These are phyloP conservation scores for Nylanderia fulva DNA, from an alignment of 1,140 invertebrate genomes.

Conservation along the genomic window DNA sequence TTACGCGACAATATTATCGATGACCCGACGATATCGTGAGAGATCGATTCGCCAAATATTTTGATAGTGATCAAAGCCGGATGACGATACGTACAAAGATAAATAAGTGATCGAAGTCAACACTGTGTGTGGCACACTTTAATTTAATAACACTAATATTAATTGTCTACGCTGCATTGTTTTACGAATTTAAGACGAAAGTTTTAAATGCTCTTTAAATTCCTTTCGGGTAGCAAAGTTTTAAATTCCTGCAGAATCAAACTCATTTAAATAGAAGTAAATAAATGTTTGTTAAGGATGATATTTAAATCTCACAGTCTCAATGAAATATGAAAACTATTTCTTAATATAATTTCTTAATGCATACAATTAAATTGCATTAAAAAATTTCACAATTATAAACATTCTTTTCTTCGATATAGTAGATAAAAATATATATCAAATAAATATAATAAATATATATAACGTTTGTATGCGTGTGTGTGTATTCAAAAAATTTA, in stretches of 20 bases:
- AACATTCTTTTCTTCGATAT: not conserved
- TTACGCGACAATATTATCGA: constrained; percentile 9
- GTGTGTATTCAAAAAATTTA: too few species aligned
- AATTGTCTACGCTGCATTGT: not conserved
- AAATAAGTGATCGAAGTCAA: constrained; percentile 8
- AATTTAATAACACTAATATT: constrained; percentile 11
- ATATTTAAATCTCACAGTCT: not conserved
- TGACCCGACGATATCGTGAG: not conserved
- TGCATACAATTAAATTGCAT: not conserved
- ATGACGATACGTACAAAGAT: constrained; percentile 10
- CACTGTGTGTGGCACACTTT: not conserved
- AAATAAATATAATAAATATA: too few species aligned
- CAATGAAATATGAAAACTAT: not conserved
- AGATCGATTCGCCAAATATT: constrained; percentile 33
- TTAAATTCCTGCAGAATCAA: not conserved
- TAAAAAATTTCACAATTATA: not conserved
- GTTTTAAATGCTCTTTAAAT: not conserved
- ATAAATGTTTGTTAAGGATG: not conserved
- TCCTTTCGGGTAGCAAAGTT: not conserved
- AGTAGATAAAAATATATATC: too few species aligned
- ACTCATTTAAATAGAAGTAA: not conserved
- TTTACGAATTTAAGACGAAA: not conserved
- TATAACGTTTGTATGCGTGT: too few species aligned
- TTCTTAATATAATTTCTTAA: not conserved
- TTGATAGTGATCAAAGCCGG: constrained; percentile 3